Evolutionary conservation across 1,140 invertebrate species (phyloP), one percentile per base, ranked within the genome.

Genomic region (Paracyclopina nana): DNA sequence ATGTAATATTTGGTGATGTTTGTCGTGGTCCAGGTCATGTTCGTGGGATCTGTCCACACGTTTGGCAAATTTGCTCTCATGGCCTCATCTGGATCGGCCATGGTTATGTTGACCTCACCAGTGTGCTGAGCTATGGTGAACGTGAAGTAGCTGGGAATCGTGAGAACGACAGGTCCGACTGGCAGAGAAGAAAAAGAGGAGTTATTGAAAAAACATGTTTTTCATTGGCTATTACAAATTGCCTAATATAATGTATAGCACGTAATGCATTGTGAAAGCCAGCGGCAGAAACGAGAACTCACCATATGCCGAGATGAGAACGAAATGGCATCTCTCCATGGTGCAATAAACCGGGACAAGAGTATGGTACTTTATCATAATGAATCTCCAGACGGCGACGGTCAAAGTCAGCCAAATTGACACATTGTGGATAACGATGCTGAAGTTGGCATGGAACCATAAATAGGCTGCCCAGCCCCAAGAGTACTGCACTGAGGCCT

Each of bases 381-480:
- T 48, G 45, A 48, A 94, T 4, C 88, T 69, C 82, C 90, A 95
- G 4, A 94, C 76, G 0, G 88, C 88, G 29, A 94, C 62, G 1
- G 82, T 82, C 0, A 94, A 78, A 0, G 87, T 91, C 50, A 94
- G 62, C 74, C 82, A 90, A 48, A 90, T 91, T 0, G 85, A 86
- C 34, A 91, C 82, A 0, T 87, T 91, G 62, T 95, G 88, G 59
- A 78, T 77, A 1, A 86, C 81, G 55, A 63, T 61, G 5, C 70
- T 67, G 61, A 88, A 90, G 56, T 85, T 74, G 2, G 78, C 79
- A 61, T 87, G 82, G 54, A 85, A 79, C 44, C 83, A 71, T 0
- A 84, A 75, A 60, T 82, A 87, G 6, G 78, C 70, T 0, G 81
- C 72, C 80, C 82, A 85, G 3, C 70, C 65, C 61, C 85, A 87